Percentiles rank a stretch among this genome's conserved stretches.
phyloP scores from a whole-genome alignment of 2,113 vertebrate genomes.

The Leucosticte australis region DNA sequence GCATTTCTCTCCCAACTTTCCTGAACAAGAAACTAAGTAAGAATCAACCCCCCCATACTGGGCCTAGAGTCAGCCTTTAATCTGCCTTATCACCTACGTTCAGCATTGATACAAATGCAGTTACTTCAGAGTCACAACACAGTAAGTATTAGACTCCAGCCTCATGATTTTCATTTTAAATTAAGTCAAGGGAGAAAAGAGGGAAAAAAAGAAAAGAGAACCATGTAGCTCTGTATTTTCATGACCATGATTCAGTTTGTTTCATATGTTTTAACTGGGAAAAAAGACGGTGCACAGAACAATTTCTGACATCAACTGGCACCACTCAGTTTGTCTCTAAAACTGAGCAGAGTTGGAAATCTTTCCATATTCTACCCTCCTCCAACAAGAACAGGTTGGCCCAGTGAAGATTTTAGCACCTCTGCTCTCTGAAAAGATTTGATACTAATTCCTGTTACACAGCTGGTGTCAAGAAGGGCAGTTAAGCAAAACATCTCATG shows the following conservation, averaged over 20 bases:
- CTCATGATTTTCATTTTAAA: not conserved
- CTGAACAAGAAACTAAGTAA: not conserved
- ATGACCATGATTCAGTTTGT: not conserved
- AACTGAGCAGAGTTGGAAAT: not conserved
- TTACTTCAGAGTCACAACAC: not conserved
- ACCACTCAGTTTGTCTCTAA: not conserved
- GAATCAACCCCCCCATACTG: fast-evolving
- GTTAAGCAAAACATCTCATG: not conserved
- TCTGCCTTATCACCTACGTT: not conserved
- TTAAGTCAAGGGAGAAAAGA: not conserved
- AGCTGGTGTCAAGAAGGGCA: not conserved
- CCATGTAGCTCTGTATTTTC: not conserved
- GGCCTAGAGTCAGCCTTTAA: not conserved
- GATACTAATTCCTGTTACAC: not conserved
- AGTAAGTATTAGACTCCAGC: not conserved
- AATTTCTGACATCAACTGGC: not conserved
- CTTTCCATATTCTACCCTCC: not conserved
- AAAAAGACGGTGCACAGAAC: fast-evolving
- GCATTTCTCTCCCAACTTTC: not conserved
- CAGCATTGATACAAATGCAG: not conserved
- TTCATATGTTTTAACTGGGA: not conserved
- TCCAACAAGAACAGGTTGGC: not conserved
- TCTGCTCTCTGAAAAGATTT: not conserved
- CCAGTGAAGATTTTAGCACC: not conserved
- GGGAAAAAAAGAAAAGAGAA: not conserved